These are phyloP conservation scores for Cynopterus brachyotis DNA, from an alignment of 2,113 vertebrate genomes.

Conservation along the genomic window DNA sequence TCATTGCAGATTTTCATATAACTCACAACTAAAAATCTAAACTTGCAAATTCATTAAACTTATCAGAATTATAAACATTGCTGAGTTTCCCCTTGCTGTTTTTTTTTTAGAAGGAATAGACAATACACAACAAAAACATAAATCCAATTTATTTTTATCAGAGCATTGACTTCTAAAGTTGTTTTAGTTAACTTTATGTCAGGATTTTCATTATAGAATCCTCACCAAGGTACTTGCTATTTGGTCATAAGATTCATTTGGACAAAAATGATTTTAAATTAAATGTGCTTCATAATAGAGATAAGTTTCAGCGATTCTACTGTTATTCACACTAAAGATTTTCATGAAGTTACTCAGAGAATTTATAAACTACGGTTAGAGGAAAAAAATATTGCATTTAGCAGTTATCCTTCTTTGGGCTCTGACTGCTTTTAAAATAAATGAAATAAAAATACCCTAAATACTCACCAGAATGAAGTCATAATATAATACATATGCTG, in stretches of 20 bases:
- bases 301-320: not conserved
- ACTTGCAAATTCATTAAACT: not conserved
- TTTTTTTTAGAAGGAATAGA: not conserved
- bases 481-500: not conserved
- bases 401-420: not conserved
- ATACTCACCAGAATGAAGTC: not conserved
- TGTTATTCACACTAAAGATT: not conserved
- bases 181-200: not conserved
- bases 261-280: conserved; percentile 3
- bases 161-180: not conserved
- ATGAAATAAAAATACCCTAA: conserved; percentile 1
- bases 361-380: not conserved
- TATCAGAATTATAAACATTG: not conserved
- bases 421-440: not conserved
- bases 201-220: not conserved
- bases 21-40: conserved; percentile 3
- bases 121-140: not conserved
- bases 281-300: not conserved
- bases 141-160: conserved; percentile 37
- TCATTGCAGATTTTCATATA: conserved; percentile 25
- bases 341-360: not conserved
- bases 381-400: not conserved
- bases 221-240: not conserved
- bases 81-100: not conserved
- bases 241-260: not conserved